Evolutionary conservation across 2,888 invertebrate genomes (phyloP).

Genomic region (Polymixis flavicincta): DNA sequence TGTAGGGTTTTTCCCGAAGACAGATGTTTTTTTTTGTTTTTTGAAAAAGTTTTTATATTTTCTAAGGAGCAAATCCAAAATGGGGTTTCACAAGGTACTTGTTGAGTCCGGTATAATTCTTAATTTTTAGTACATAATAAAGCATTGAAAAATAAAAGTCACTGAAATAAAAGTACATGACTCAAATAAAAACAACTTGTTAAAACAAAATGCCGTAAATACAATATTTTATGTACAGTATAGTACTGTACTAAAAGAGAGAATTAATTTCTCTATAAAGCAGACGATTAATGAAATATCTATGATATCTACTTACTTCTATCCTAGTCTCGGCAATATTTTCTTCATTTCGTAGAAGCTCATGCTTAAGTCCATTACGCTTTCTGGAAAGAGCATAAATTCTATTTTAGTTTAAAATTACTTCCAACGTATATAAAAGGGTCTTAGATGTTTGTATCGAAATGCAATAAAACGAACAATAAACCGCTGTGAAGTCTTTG

Average conservation of each 20-base stretch:
- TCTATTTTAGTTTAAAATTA: constrained; percentile 38
- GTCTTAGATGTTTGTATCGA: constrained; percentile 52
- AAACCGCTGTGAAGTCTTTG: constrained; percentile 64
- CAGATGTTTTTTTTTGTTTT: too few relatives aligned
- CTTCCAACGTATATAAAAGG: constrained; percentile 17
- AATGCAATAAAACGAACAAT: constrained; percentile 65
- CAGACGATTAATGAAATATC: not conserved
- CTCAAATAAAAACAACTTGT: not conserved
- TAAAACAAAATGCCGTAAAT: not conserved
- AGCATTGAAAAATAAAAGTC: not conserved
- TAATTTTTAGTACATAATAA: not conserved
- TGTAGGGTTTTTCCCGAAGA: too few relatives aligned
- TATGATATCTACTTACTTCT: constrained; percentile 77
- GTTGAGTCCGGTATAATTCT: not conserved
- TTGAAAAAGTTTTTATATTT: too few relatives aligned
- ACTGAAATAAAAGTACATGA: not conserved
- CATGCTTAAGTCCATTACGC: constrained; percentile 86
- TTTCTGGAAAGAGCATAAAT: constrained; percentile 79
- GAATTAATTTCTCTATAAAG: not conserved
- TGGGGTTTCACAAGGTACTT: not conserved
- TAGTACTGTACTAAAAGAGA: not conserved
- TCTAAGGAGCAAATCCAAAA: not conserved
- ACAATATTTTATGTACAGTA: constrained; percentile 1
- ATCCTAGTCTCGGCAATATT: constrained; percentile 86
- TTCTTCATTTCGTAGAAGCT: constrained; percentile 86